These are phyloP conservation scores for Oryzias celebensis DNA, from an alignment of 2,113 vertebrate species.

Conservation along the genomic window DNA sequence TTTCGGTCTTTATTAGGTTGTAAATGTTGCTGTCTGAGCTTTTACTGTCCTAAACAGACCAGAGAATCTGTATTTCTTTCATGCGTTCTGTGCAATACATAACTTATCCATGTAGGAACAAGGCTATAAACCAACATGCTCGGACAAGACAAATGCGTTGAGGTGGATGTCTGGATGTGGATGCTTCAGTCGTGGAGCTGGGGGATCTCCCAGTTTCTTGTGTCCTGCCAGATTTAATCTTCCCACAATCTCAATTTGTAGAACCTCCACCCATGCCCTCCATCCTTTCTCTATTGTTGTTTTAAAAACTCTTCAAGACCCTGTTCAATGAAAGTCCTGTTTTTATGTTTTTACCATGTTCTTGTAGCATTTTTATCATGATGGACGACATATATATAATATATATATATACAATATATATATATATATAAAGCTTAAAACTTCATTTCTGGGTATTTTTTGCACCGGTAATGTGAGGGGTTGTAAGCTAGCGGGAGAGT, in stretches of 20 bases:
- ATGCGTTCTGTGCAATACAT: constrained; percentile 38
- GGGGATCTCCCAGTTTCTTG: constrained; percentile 46
- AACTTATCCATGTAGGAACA: constrained; percentile 34
- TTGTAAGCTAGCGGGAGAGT: no score
- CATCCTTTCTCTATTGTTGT: constrained; percentile 38
- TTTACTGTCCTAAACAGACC: constrained; percentile 20
- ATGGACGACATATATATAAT: no score
- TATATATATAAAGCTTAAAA: no score
- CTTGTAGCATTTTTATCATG: no score
- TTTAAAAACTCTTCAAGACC: constrained; percentile 1
- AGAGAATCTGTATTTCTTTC: constrained; percentile 22
- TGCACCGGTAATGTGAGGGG: no score
- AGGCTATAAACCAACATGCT: constrained; percentile 43
- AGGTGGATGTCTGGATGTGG: constrained; percentile 50
- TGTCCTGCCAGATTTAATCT: constrained; percentile 61
- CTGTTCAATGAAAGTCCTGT: no score
- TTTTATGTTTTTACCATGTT: no score
- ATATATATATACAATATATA: no score
- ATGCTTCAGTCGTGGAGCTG: constrained; percentile 46
- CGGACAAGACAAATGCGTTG: constrained; percentile 48
- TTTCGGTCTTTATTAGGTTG: constrained; percentile 25
- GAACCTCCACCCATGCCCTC: constrained; percentile 5
- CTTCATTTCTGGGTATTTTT: no score
- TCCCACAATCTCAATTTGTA: constrained; percentile 36
- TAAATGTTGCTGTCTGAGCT: constrained; percentile 12